A percentile compares a stretch with the other conserved stretches of the same genome.
Evolutionary conservation across 2,797 vertebrate species (phyloP).

Genomic region (Tapera naevia): DNA sequence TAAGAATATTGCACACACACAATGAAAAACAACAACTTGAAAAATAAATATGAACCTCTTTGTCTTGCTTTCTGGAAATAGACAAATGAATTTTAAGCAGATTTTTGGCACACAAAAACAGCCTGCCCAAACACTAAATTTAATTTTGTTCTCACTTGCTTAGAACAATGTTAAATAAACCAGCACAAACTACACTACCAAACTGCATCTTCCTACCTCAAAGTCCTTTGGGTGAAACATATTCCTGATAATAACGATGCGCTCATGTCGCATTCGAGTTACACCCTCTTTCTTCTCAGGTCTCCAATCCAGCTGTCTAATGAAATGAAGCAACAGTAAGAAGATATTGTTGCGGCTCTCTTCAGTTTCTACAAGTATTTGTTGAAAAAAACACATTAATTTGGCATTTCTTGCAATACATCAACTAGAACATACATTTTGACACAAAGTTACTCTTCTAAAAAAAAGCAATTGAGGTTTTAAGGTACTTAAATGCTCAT

Average conservation of each 20-base stretch:
- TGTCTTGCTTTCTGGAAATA: not conserved
- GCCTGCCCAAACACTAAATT: not conserved
- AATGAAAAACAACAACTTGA: not conserved
- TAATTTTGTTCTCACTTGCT: not conserved
- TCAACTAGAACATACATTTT: not conserved
- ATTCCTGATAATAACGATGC: constrained; percentile 93
- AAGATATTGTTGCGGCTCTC: constrained; percentile 58
- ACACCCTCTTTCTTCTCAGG: constrained; percentile 88
- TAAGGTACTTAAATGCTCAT: not conserved
- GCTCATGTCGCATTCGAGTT: constrained; percentile 86
- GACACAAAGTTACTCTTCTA: not conserved
- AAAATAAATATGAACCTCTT: not conserved
- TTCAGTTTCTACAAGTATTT: constrained; percentile 70
- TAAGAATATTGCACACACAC: not conserved
- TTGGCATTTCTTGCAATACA: not conserved
- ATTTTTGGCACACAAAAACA: not conserved
- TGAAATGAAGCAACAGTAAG: constrained; percentile 67
- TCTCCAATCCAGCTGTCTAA: constrained; percentile 96
- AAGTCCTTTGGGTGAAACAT: constrained; percentile 98
- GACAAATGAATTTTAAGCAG: not conserved
- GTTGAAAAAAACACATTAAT: constrained; percentile 50
- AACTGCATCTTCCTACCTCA: constrained; percentile 80
- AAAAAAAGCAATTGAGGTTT: not conserved
- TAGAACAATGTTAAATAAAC: not conserved
- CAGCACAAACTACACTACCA: not conserved